A percentile compares a stretch with the other conserved stretches of the same genome.
phyloP scores from a whole-genome alignment of 2,113 vertebrate species.

The Epinephelus cyanopodus region DNA sequence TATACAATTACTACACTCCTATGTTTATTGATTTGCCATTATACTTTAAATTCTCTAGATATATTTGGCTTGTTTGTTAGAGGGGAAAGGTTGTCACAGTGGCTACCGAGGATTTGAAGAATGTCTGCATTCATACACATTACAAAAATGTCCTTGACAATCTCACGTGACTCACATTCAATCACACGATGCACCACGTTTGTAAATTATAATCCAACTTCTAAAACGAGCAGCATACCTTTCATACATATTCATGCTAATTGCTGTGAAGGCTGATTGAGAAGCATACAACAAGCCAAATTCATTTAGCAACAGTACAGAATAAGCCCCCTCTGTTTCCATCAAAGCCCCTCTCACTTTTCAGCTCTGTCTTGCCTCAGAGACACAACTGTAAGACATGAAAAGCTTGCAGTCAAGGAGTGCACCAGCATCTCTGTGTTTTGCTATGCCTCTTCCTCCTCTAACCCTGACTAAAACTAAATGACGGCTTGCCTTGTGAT shows the following conservation, averaged over 20 bases:
- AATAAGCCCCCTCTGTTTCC: constrained; percentile 41
- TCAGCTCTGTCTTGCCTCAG: constrained; percentile 40
- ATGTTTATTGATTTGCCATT: too few relatives aligned
- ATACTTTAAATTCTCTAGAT: too few relatives aligned
- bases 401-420: constrained; percentile 54
- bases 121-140: neutral
- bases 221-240: neutral
- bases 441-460: constrained; percentile 36
- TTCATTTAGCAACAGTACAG: constrained; percentile 30
- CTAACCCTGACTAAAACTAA: constrained; percentile 68
- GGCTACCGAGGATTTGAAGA: neutral
- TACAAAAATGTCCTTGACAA: neutral
- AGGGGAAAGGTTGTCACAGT: neutral
- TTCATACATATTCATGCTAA: neutral
- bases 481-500: constrained; percentile 59
- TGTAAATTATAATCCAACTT: neutral
- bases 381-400: constrained; percentile 58
- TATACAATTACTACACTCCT: too few relatives aligned
- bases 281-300: constrained; percentile 37
- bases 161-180: neutral
- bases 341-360: constrained; percentile 52
- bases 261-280: neutral
- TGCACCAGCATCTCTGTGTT: constrained; percentile 40
- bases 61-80: neutral
- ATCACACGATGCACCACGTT: neutral